Evolutionary conservation across 2,888 invertebrate species (phyloP), one percentile per base, ranked within the genome.

Genomic region (Ophioninae sp.): DNA sequence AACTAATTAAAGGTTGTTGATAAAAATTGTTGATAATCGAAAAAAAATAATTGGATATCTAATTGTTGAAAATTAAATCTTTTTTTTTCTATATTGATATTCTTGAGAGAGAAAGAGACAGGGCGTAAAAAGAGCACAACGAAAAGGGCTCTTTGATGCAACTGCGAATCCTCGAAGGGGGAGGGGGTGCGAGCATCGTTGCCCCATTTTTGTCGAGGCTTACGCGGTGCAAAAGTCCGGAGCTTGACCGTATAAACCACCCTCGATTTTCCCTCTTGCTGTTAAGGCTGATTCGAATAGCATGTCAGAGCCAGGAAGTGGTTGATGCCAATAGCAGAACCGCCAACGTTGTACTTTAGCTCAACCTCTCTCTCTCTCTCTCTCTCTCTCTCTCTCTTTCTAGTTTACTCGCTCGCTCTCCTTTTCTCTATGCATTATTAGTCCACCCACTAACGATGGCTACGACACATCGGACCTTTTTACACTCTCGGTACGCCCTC

Each of bases 271-370:
- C 58, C 65, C 75, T 67, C 72, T 81, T 23, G 81, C 81, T 78
- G 81, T 72, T 84, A 69, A 63, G 75, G 75, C 69, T 76, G 37
- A 81, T 79, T 68, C 79, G 81, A 84, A 84, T 82, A 79, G 82
- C 79, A 78, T 84, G 84, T 84, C 84, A 84, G 75, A 79, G 61
- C 76, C 84, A 84, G 82, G 71, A 82, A 61, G 78, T 81, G 74
- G 74, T 81, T 84, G 67, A 79, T 82, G 84, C 79, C 84, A 84
- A 84, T 84, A 79, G 81, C 84, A 84, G 73, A 67, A 79, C 56
- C 76, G 39, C 76, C 73, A 59, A 58, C 79, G 64, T 59, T 39
- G 59, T 41, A 30, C 78, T 65, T 51, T 51, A 13, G 13, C 58
- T 17, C 69, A 13, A 7, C 17, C 69, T 69, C 69, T 51, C 59